Conservation (phyloP, 2,113 vertebrate genomes). For the Pimephales promelas region DNA sequence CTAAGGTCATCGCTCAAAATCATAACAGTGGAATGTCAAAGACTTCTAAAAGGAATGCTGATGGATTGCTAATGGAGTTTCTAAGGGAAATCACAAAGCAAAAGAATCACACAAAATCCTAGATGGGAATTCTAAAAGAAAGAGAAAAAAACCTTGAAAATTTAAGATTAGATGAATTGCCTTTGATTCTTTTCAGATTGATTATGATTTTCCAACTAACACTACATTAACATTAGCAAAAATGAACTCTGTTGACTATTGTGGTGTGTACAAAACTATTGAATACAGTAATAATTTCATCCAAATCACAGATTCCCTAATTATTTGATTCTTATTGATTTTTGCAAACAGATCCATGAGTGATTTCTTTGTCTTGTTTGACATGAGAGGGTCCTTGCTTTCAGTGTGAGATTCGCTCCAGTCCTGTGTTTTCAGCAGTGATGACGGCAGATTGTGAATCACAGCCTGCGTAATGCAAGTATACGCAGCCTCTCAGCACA, state of each 20-base stretch:
- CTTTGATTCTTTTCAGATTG: background rate
- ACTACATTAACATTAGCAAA: background rate
- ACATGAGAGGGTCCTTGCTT: background rate
- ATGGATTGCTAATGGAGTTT: slow-evolving; percentile 19
- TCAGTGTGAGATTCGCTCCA: background rate
- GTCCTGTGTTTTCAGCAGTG: background rate
- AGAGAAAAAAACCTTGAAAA: background rate
- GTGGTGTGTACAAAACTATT: background rate
- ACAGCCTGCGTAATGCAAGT: background rate
- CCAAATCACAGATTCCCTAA: too few relatives aligned
- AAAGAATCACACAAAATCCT: background rate
- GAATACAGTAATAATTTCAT: background rate
- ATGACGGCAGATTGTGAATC: too few relatives aligned
- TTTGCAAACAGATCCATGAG: background rate
- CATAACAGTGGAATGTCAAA: background rate
- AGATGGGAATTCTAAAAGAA: background rate
- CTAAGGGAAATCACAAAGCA: background rate
- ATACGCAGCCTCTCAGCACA: background rate
- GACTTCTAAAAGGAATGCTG: slow-evolving; percentile 22
- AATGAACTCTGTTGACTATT: too few relatives aligned
- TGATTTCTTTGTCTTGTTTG: background rate
- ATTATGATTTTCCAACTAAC: background rate
- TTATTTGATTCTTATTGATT: too few relatives aligned
- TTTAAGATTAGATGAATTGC: background rate
- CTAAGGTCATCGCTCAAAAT: slow-evolving; percentile 5